Evolutionary conservation across 2,797 vertebrate species (phyloP).

Genomic region (Ceryle rudis): DNA sequence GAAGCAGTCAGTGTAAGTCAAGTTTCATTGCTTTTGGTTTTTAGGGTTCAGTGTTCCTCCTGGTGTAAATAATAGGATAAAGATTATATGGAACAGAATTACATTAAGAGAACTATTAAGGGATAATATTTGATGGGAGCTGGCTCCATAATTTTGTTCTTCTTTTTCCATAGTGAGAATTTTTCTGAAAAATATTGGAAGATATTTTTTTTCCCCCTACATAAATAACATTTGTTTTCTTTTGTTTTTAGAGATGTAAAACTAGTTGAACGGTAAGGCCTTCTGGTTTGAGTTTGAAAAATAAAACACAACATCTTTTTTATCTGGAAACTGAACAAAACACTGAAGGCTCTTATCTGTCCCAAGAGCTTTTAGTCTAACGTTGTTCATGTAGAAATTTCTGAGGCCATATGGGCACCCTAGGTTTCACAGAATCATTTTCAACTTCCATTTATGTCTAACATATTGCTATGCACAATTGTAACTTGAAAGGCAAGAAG

Average conservation of each 20-base stretch:
- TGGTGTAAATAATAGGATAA: neutral
- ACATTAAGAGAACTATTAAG: neutral
- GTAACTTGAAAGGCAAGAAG: neutral
- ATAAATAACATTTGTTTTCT: neutral
- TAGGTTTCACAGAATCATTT: constrained; percentile 1
- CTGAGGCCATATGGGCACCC: constrained; percentile 25
- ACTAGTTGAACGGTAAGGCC: neutral
- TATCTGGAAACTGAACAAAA: neutral
- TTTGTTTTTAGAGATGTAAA: neutral
- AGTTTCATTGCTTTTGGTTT: neutral
- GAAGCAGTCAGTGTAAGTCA: neutral
- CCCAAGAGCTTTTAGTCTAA: neutral
- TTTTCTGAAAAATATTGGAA: neutral
- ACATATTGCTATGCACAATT: neutral
- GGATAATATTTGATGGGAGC: neutral
- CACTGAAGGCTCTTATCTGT: neutral
- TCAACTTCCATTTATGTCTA: neutral
- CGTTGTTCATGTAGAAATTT: neutral
- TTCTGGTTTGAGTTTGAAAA: neutral
- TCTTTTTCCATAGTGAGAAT: neutral
- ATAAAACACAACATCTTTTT: neutral
- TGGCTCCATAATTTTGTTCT: neutral
- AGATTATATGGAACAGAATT: neutral
- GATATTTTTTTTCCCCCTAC: neutral
- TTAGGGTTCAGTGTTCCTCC: neutral